A percentile compares a stretch with the other conserved stretches of the same genome.
These are phyloP conservation scores for Spheniscus humboldti DNA, from an alignment of 2,797 vertebrate genomes.

Conservation along the genomic window DNA sequence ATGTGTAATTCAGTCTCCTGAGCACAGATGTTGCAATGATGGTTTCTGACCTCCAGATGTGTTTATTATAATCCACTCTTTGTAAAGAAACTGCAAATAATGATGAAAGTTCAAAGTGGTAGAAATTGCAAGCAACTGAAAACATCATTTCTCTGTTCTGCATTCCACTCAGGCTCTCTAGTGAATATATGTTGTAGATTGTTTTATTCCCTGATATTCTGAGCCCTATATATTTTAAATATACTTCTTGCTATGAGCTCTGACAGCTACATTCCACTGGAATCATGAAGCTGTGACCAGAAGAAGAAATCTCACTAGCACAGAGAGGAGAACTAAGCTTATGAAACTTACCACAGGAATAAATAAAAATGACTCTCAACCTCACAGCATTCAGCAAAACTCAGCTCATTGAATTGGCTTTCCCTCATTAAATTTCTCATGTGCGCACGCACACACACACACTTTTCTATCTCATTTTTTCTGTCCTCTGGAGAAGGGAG, in stretches of 20 bases:
- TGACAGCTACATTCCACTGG: slow-evolving; percentile 56
- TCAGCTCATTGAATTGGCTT: neutral
- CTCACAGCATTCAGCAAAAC: slow-evolving; percentile 1
- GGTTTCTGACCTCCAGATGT: neutral
- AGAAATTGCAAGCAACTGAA: slow-evolving; percentile 12
- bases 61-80: slow-evolving; percentile 17
- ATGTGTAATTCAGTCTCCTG: neutral
- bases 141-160: neutral
- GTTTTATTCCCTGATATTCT: slow-evolving; percentile 43
- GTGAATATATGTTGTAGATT: slow-evolving; percentile 32
- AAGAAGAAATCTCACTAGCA: slow-evolving; percentile 35
- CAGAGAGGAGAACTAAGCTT: slow-evolving; percentile 1
- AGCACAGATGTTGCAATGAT: neutral
- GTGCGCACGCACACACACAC: neutral
- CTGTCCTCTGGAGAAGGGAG: neutral
- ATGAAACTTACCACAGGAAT: slow-evolving; percentile 31
- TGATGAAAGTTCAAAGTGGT: slow-evolving; percentile 2
- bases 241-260: slow-evolving; percentile 46
- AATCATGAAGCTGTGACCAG: slow-evolving; percentile 53
- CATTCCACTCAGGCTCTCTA: slow-evolving; percentile 12
- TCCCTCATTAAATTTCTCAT: neutral
- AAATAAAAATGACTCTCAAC: slow-evolving; percentile 44
- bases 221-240: slow-evolving; percentile 44
- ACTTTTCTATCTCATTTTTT: neutral
- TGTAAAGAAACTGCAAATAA: slow-evolving; percentile 7